Conservation (phyloP, 1,140 invertebrate species). For the Calliphora vicina region DNA sequence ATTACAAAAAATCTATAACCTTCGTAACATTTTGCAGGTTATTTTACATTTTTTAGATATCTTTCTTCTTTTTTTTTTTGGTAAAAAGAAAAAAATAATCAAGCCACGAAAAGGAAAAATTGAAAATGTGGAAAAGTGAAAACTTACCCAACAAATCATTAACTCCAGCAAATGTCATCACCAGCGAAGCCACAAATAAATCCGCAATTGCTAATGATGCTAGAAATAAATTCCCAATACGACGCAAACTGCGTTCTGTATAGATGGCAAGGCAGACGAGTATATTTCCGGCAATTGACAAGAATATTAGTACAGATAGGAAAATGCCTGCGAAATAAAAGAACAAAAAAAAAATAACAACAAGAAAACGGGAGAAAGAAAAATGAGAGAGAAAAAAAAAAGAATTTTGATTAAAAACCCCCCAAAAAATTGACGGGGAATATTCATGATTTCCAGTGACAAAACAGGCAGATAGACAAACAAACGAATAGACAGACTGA, state of each 20-base stretch:
- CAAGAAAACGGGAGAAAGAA: neutral
- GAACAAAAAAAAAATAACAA: neutral
- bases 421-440: neutral
- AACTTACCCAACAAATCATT: constrained; percentile 77
- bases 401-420: neutral
- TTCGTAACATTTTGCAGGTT: neutral
- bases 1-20: neutral
- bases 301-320: constrained; percentile 87
- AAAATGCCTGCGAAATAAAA: constrained; percentile 74
- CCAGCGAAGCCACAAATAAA: constrained; percentile 91
- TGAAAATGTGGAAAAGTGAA: neutral
- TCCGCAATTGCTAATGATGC: constrained; percentile 95
- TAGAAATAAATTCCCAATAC: constrained; percentile 94
- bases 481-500: neutral
- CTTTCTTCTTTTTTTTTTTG: neutral
- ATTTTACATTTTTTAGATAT: neutral
- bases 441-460: neutral
- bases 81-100: neutral
- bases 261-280: constrained; percentile 95
- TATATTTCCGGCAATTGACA: constrained; percentile 93
- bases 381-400: neutral
- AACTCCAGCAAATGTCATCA: constrained; percentile 91
- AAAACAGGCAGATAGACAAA: neutral
- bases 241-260: constrained; percentile 88
- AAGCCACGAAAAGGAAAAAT: neutral